Percentiles rank a stretch among this genome's conserved stretches.
Conservation (phyloP, 2,113 vertebrate genomes). For the Dissostichus mawsoni region DNA sequence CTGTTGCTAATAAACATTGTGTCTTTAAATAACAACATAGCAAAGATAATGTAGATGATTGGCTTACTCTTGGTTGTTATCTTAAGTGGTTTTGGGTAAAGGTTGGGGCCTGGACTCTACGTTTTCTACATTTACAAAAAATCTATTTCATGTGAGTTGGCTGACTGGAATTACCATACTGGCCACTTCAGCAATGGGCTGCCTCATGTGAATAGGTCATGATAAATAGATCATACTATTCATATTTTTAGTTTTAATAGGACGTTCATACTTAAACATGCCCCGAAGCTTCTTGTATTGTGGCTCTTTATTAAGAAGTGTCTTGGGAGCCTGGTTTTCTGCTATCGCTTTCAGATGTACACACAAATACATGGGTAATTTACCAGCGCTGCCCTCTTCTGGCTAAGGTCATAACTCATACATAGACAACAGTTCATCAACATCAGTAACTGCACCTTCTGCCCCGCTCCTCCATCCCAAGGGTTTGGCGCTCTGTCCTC, state of each 20-base stretch:
- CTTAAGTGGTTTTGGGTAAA: neutral
- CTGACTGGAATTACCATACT: neutral
- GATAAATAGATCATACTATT: neutral
- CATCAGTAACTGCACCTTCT: no score
- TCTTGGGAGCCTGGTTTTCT: constrained; percentile 16
- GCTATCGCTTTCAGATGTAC: neutral
- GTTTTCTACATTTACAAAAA: neutral
- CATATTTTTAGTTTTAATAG: neutral
- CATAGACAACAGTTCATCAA: no score
- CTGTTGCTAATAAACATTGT: neutral
- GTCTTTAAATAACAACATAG: neutral
- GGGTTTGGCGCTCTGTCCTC: no score
- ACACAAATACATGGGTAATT: constrained; percentile 1
- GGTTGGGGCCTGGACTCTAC: neutral
- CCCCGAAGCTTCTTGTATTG: neutral
- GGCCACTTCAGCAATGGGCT: neutral
- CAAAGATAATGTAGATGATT: neutral
- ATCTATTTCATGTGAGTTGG: neutral
- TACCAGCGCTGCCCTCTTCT: no score
- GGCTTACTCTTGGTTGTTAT: neutral
- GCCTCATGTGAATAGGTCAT: neutral
- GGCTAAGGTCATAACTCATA: no score
- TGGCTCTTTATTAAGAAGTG: neutral
- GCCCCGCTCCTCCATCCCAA: no score
- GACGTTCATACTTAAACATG: neutral